Evolutionary conservation across 2,113 vertebrate species (phyloP).

Genomic region (Campylomormyrus numenius): DNA sequence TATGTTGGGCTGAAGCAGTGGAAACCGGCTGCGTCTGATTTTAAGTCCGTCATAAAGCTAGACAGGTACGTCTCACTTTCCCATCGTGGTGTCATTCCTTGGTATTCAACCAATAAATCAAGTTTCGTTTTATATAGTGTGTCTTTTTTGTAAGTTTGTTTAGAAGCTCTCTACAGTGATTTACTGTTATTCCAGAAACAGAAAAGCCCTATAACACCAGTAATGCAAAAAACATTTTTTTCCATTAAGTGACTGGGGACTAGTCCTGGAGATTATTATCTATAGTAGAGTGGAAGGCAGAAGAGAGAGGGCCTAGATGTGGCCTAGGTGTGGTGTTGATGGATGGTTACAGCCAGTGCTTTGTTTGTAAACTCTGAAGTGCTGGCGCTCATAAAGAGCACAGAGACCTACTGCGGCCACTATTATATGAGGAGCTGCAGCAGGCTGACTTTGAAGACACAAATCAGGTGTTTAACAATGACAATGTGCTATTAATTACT

Average conservation of each 20-base stretch:
- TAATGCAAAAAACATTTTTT: neutral
- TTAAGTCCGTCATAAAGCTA: constrained; percentile 61
- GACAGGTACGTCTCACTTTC: constrained; percentile 51
- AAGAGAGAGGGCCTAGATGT: neutral
- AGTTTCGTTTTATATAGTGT: neutral
- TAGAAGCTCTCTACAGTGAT: neutral
- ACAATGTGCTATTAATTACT: neutral
- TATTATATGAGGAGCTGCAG: neutral
- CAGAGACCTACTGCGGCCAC: neutral
- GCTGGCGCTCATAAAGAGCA: neutral
- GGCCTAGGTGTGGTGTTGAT: neutral
- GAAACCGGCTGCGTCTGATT: constrained; percentile 62
- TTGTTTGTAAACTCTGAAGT: neutral
- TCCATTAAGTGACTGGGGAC: neutral
- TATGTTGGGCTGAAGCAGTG: constrained; percentile 54
- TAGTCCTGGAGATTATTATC: neutral
- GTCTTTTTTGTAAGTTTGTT: neutral
- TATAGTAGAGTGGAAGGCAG: neutral
- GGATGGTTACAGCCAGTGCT: neutral
- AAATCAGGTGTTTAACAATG: neutral
- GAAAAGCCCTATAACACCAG: neutral
- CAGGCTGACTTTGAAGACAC: neutral
- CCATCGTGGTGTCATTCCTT: neutral
- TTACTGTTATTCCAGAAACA: neutral
- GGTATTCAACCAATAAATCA: neutral